phyloP scores from a whole-genome alignment of 2,797 vertebrate genomes.

The Centroberyx gerrardi region DNA sequence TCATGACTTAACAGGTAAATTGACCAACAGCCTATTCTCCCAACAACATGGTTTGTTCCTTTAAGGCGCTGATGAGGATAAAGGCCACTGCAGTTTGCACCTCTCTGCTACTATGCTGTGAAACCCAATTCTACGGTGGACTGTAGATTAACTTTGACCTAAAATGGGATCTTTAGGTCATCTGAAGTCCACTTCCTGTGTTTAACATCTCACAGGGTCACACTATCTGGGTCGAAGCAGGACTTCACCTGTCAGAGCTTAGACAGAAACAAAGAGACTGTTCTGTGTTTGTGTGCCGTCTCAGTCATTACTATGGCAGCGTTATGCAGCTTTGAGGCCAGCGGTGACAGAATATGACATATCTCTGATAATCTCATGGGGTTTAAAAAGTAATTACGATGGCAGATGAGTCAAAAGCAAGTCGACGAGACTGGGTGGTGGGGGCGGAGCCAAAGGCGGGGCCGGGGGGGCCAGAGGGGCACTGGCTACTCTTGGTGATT shows the following conservation, averaged over 20 bases:
- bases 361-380: not conserved
- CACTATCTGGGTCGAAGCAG: slow-evolving; percentile 33
- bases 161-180: slow-evolving; percentile 13
- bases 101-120: slow-evolving; percentile 1
- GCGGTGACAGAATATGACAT: not conserved
- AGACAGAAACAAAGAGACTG: slow-evolving; percentile 6
- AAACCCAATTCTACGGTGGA: slow-evolving; percentile 3
- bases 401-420: not conserved
- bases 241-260: not conserved
- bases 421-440: not conserved
- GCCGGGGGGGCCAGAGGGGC: not conserved
- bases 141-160: slow-evolving; percentile 24
- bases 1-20: slow-evolving; percentile 9
- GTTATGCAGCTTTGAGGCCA: slow-evolving; percentile 12
- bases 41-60: not conserved
- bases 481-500: no score
- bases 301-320: not conserved
- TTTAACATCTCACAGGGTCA: slow-evolving; percentile 3
- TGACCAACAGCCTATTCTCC: not conserved
- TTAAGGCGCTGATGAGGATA: not conserved
- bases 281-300: not conserved
- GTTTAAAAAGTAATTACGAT: not conserved
- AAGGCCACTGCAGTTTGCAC: not conserved
- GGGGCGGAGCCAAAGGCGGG: not conserved
- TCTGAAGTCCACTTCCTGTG: slow-evolving; percentile 1